Conservation (phyloP, 2,797 vertebrate genomes). For the Acanthopagrus latus region DNA sequence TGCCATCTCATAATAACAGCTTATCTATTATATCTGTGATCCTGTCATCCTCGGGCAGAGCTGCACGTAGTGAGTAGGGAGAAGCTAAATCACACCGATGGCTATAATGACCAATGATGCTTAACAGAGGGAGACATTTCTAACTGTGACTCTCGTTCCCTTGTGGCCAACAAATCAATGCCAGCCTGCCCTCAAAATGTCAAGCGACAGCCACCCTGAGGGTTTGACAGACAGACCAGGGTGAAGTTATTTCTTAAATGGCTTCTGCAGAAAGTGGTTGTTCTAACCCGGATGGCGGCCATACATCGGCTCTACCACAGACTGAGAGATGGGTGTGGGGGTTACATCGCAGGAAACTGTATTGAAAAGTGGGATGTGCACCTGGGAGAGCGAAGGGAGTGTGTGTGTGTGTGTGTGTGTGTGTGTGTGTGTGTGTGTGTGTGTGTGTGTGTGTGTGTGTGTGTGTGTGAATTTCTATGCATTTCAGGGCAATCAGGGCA, state of each 20-base stretch:
- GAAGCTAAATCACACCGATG: conserved; percentile 71
- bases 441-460: conserved; percentile 4
- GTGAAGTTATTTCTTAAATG: conserved; percentile 71
- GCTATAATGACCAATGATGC: conserved; percentile 74
- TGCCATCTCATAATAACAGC: conserved; percentile 36
- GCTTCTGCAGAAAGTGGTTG: conserved; percentile 59
- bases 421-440: conserved; percentile 6
- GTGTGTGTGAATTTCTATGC: background rate
- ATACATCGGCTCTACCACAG: conserved; percentile 49
- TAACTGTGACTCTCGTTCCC: conserved; percentile 63
- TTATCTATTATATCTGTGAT: conserved; percentile 53
- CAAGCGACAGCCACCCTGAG: conserved; percentile 64
- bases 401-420: conserved; percentile 1
- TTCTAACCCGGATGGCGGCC: conserved; percentile 46
- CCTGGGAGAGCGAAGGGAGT: conserved; percentile 11
- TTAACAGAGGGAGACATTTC: conserved; percentile 71
- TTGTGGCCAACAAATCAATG: conserved; percentile 74
- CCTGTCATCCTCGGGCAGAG: conserved; percentile 52
- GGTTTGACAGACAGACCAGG: conserved; percentile 60
- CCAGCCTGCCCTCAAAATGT: conserved; percentile 77
- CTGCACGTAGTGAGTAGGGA: conserved; percentile 11
- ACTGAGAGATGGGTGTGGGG: conserved; percentile 47
- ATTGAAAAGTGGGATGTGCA: conserved; percentile 47
- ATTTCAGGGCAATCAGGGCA: conserved; percentile 26
- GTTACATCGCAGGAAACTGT: conserved; percentile 58